phyloP scores from a whole-genome alignment of 2,113 vertebrate species.

The Budorcas taxicolor region DNA sequence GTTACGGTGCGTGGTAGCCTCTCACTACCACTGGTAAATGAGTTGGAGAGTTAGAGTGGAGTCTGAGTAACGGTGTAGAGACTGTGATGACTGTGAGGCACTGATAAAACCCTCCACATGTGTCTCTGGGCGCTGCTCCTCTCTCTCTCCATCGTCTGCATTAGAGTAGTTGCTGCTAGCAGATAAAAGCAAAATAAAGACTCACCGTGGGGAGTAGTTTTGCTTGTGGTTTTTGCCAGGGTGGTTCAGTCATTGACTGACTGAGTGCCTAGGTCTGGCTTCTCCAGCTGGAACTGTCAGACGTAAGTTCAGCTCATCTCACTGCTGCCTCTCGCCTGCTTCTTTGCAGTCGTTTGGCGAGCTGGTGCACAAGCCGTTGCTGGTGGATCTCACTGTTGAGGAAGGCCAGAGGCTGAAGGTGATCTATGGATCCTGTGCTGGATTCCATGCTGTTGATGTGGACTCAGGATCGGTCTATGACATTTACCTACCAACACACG shows the following conservation, averaged over 20 bases:
- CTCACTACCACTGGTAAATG: not conserved
- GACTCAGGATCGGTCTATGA: conserved; percentile 98
- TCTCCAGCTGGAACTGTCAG: not conserved
- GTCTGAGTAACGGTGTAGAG: not conserved
- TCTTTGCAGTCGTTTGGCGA: conserved; percentile 92
- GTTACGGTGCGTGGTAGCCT: fast-evolving
- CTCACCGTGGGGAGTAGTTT: not conserved
- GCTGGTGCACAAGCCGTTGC: conserved; percentile 93
- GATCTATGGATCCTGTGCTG: conserved; percentile 95
- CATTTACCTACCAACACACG: conserved; percentile 98
- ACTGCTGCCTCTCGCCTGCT: conserved; percentile 1
- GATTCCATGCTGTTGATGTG: conserved; percentile 97
- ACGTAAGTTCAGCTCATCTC: not conserved
- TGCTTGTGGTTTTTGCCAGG: not conserved
- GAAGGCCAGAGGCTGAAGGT: conserved; percentile 98
- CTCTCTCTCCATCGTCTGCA: not conserved
- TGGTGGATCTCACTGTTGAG: conserved; percentile 97
- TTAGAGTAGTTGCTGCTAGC: not conserved
- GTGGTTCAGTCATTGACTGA: not conserved
- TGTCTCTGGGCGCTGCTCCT: fast-evolving
- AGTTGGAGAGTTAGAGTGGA: not conserved
- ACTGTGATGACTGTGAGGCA: not conserved
- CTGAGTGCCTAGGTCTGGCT: not conserved
- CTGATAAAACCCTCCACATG: not conserved
- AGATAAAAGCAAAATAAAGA: not conserved